Conservation (phyloP, 2,113 vertebrate species). For the Charadrius vociferus region DNA sequence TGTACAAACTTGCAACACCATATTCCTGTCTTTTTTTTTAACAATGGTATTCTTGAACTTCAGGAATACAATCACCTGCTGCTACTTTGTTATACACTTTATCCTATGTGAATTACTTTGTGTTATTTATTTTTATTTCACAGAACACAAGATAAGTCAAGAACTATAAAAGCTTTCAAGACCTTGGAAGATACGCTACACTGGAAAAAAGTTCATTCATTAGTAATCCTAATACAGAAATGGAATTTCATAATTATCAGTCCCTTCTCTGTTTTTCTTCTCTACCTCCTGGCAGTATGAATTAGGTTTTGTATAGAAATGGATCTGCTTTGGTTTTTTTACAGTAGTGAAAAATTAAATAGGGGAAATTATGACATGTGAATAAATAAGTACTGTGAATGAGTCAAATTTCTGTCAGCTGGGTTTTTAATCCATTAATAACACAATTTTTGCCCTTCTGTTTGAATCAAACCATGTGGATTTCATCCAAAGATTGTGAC, state of each 20-base stretch:
- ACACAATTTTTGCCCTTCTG: background rate
- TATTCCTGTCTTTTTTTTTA: background rate
- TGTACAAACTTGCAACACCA: background rate
- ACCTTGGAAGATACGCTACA: background rate
- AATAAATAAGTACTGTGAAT: background rate
- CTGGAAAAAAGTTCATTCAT: background rate
- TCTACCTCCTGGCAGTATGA: background rate
- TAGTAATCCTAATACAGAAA: background rate
- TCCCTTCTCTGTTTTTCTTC: background rate
- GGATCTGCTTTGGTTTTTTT: background rate
- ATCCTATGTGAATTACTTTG: background rate
- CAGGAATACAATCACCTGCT: background rate
- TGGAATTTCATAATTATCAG: background rate
- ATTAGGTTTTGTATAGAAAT: background rate
- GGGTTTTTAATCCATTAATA: background rate
- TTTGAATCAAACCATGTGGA: background rate
- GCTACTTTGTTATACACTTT: background rate
- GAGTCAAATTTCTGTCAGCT: background rate
- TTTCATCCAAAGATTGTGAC: background rate
- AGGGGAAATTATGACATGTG: background rate
- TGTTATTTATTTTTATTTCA: background rate
- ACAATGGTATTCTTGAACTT: background rate
- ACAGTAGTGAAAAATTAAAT: background rate
- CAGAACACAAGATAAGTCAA: background rate
- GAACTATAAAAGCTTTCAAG: background rate